Conservation (phyloP, 1,140 invertebrate species). For the Sitobion miscanthi region DNA sequence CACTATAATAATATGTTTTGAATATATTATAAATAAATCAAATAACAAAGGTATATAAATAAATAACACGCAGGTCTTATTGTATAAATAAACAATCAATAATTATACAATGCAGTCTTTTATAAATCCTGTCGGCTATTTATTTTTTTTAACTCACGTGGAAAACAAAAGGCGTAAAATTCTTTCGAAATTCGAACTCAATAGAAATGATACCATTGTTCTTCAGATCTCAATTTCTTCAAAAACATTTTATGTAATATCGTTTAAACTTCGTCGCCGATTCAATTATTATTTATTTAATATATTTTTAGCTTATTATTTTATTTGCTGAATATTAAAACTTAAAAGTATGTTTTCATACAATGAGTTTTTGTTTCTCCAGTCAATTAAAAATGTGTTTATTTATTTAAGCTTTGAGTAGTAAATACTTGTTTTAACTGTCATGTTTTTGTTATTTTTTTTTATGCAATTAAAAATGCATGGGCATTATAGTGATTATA, state of each 20-base stretch:
- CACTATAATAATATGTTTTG: conserved; percentile 59
- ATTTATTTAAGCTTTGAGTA: too few species aligned
- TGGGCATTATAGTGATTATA: too few species aligned
- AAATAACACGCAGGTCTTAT: background rate
- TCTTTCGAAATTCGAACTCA: background rate
- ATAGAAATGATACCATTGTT: background rate
- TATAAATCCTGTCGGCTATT: background rate
- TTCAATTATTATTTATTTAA: background rate
- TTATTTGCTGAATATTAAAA: background rate
- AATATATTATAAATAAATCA: background rate
- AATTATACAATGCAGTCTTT: background rate
- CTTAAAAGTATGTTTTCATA: too few species aligned
- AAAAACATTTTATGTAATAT: background rate
- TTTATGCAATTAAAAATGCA: too few species aligned
- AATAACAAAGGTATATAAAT: background rate
- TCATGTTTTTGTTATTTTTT: too few species aligned
- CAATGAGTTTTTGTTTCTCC: too few species aligned
- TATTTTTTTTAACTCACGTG: background rate
- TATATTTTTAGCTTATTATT: background rate
- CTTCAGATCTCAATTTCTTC: background rate
- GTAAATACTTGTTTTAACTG: too few species aligned
- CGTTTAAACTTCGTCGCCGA: background rate
- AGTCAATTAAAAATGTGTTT: too few species aligned
- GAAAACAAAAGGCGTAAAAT: background rate
- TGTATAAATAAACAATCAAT: background rate